Evolutionary conservation across 2,797 vertebrate genomes (phyloP).

Genomic region (Lacerta bilineata): DNA sequence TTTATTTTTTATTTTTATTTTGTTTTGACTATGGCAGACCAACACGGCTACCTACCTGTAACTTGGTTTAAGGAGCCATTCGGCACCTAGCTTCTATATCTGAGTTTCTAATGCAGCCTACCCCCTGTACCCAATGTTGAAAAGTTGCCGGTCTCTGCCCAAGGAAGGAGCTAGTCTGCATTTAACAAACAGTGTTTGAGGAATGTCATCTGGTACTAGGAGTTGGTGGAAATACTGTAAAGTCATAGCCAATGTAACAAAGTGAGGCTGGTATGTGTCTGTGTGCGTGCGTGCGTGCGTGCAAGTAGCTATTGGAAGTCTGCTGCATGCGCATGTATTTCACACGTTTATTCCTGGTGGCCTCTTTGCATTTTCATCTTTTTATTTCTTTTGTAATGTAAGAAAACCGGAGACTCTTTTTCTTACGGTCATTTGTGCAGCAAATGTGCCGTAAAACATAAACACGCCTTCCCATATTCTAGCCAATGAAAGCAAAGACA

Average conservation of each 20-base stretch:
- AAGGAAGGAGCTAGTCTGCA: neutral
- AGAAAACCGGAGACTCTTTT: neutral
- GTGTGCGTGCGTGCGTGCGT: too few relatives aligned
- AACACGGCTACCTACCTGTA: too few relatives aligned
- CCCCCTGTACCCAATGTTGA: neutral
- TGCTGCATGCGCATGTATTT: neutral
- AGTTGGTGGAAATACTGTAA: neutral
- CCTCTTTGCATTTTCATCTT: slow-evolving; percentile 1
- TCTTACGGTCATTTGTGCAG: too few relatives aligned
- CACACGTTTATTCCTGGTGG: neutral
- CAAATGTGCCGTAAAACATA: neutral
- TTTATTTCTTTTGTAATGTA: neutral
- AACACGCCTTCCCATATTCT: neutral
- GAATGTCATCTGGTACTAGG: neutral
- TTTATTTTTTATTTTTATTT: too few relatives aligned
- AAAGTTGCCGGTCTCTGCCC: neutral
- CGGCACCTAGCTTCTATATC: too few relatives aligned
- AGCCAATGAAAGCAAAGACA: neutral
- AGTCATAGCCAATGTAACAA: neutral
- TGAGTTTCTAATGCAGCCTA: too few relatives aligned
- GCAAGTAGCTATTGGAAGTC: neutral
- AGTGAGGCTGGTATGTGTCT: neutral
- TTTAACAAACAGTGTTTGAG: too few relatives aligned
- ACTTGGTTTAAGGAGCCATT: too few relatives aligned
- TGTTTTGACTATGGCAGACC: too few relatives aligned